Evolutionary conservation across 2,113 vertebrate genomes (phyloP).

Genomic region (Triplophysa tibetana): DNA sequence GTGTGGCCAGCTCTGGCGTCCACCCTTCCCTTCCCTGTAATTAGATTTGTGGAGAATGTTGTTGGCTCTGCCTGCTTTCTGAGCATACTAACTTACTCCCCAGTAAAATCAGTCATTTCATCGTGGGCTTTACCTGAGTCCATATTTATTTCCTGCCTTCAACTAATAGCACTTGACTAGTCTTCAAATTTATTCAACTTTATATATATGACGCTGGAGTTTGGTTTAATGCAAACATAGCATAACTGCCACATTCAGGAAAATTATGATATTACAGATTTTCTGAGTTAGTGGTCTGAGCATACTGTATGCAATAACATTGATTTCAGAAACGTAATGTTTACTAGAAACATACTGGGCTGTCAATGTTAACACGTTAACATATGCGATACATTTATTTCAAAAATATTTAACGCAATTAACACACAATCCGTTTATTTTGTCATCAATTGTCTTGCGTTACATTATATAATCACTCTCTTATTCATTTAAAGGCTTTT

Average conservation of each 20-base stretch:
- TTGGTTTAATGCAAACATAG: neutral
- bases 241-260: neutral
- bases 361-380: too few species aligned
- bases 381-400: too few species aligned
- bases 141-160: constrained; percentile 38
- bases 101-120: constrained; percentile 61
- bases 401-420: too few species aligned
- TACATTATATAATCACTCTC: too few species aligned
- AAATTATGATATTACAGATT: neutral
- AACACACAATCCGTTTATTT: too few species aligned
- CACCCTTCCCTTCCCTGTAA: constrained; percentile 69
- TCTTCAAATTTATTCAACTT: constrained; percentile 15
- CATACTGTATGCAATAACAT: neutral
- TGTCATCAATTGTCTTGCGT: too few species aligned
- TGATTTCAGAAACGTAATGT: neutral
- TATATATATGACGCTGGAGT: neutral
- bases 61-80: constrained; percentile 70
- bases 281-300: neutral
- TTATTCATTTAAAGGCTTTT: too few species aligned
- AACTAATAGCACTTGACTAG: constrained; percentile 20
- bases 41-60: constrained; percentile 79
- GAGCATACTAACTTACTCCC: constrained; percentile 64
- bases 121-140: constrained; percentile 43
- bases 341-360: neutral
- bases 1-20: constrained; percentile 62